A percentile compares a stretch with the other conserved stretches of the same genome.
phyloP scores from a whole-genome alignment of 2,888 invertebrate genomes.

The Oithona nana region DNA sequence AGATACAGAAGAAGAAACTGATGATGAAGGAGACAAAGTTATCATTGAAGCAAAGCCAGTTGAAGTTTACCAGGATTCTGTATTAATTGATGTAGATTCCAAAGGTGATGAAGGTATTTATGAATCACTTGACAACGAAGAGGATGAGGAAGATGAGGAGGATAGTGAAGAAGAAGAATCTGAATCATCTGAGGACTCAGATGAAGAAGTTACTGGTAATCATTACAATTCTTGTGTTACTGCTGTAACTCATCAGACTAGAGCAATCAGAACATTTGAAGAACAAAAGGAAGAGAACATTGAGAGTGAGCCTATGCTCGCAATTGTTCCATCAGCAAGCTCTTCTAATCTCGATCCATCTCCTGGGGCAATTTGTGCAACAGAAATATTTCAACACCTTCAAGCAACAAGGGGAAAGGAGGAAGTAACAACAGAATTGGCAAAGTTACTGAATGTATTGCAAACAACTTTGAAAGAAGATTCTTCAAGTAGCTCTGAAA shows the following conservation, averaged over 20 bases:
- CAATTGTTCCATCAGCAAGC: neutral
- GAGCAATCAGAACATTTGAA: neutral
- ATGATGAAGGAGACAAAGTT: neutral
- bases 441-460: constrained; percentile 7
- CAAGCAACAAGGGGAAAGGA: constrained; percentile 10
- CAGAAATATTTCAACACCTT: constrained; percentile 11
- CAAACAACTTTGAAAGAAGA: constrained; percentile 7
- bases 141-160: neutral
- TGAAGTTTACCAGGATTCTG: neutral
- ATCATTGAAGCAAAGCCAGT: neutral
- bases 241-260: neutral
- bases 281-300: neutral
- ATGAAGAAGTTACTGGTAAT: neutral
- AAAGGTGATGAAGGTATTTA: neutral
- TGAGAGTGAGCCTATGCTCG: neutral
- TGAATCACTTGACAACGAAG: neutral
- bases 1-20: neutral
- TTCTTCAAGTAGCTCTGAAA: neutral
- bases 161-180: neutral
- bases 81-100: neutral
- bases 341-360: neutral
- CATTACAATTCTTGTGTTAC: neutral
- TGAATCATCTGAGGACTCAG: neutral
- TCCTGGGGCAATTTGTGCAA: constrained; percentile 1
- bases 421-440: constrained; percentile 10